Conservation (phyloP, 1,140 invertebrate genomes). For the Tetramorium simillimum region DNA sequence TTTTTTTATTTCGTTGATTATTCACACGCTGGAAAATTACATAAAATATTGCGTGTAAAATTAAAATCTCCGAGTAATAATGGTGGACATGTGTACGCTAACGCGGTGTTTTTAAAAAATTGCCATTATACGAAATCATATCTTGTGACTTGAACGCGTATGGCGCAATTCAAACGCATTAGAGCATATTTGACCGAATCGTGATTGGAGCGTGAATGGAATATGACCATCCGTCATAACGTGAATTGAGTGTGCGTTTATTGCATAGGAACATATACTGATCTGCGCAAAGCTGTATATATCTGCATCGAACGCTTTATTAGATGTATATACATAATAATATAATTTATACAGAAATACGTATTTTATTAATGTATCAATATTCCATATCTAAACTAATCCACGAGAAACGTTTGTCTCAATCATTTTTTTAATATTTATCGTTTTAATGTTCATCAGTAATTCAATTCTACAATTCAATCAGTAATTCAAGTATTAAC, state of each 20-base stretch:
- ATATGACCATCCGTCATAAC: conserved; percentile 55
- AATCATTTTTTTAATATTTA: not conserved
- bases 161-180: conserved; percentile 53
- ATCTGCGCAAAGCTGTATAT: not conserved
- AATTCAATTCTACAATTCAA: no score
- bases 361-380: not conserved
- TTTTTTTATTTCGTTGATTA: conserved; percentile 36
- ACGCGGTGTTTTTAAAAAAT: conserved; percentile 45
- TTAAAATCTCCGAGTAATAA: conserved; percentile 43
- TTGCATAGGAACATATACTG: conserved; percentile 8
- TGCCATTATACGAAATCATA: conserved; percentile 43
- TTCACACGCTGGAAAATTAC: conserved; percentile 16
- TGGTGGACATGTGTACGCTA: not conserved
- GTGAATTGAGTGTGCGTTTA: conserved; percentile 46
- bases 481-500: no score
- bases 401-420: not conserved
- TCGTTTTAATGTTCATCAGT: not conserved
- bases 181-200: conserved; percentile 58
- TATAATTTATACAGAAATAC: conserved; percentile 9
- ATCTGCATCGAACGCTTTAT: conserved; percentile 12
- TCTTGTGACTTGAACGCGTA: conserved; percentile 45
- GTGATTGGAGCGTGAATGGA: conserved; percentile 50
- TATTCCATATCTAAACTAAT: not conserved
- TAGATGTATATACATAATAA: not conserved
- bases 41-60: conserved; percentile 42